Evolutionary conservation across 2,797 vertebrate genomes (phyloP).

Genomic region (Melanotaenia parkinsoni): DNA sequence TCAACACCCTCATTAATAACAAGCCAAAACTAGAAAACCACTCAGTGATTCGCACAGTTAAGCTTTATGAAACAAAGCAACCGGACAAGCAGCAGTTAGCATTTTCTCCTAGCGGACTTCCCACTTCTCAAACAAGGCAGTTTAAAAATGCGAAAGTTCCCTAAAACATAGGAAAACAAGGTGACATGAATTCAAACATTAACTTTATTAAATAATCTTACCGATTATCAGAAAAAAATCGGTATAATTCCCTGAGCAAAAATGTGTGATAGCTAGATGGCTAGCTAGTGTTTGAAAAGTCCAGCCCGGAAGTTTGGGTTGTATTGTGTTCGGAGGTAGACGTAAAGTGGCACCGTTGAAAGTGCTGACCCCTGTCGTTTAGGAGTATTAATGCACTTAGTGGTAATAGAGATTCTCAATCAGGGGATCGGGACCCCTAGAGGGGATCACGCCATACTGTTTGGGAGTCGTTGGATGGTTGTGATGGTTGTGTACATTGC

Average conservation of each 20-base stretch:
- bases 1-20: not conserved
- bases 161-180: accelerated
- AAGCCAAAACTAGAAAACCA: not conserved
- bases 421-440: not conserved
- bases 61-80: slow-evolving; percentile 71
- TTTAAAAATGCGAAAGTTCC: not conserved
- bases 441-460: not conserved
- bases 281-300: slow-evolving; percentile 77
- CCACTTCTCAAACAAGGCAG: slow-evolving; percentile 4
- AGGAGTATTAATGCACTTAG: slow-evolving; percentile 18
- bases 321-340: slow-evolving; percentile 25
- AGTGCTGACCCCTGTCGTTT: slow-evolving; percentile 37
- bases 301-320: slow-evolving; percentile 66
- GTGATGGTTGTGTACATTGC: not conserved
- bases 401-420: not conserved
- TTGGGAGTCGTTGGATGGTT: not conserved
- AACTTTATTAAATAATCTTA: not conserved
- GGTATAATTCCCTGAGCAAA: slow-evolving; percentile 74
- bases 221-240: slow-evolving; percentile 46
- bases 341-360: accelerated
- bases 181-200: accelerated
- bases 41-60: slow-evolving; percentile 18
- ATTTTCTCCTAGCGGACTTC: slow-evolving; percentile 14
- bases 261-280: slow-evolving; percentile 47
- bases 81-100: slow-evolving; percentile 56